These are phyloP conservation scores for Pseudotriccus pelzelni DNA, from an alignment of 2,797 vertebrate genomes.

Conservation along the genomic window DNA sequence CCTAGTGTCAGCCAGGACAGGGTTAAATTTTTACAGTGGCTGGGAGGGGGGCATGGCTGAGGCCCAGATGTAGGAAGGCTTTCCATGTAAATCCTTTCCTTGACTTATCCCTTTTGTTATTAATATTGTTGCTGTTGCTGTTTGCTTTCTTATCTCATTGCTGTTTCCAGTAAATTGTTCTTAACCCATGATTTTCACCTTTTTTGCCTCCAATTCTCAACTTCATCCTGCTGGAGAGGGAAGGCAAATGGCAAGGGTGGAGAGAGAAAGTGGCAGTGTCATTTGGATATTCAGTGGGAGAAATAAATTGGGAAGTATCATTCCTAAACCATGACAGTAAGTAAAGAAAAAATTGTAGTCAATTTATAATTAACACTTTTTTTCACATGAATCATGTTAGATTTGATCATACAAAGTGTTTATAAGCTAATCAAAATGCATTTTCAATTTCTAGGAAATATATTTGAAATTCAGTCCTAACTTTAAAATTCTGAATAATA, in stretches of 20 bases:
- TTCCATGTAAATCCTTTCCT: background rate
- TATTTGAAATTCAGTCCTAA: background rate
- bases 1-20: background rate
- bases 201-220: background rate
- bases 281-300: background rate
- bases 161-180: background rate
- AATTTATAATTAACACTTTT: background rate
- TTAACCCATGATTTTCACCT: background rate
- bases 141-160: background rate
- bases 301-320: background rate
- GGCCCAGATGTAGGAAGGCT: too few relatives aligned
- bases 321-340: background rate
- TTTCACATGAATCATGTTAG: background rate
- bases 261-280: fast-evolving
- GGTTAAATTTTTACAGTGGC: background rate
- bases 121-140: background rate
- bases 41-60: background rate
- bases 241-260: fast-evolving
- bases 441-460: background rate
- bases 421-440: background rate
- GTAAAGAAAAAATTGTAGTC: fast-evolving
- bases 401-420: background rate
- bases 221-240: background rate
- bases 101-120: background rate
- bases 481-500: background rate